Base-by-base conservation (phyloP, 2,113 vertebrate genomes). In the Trochalopteron elliotii region DNA sequence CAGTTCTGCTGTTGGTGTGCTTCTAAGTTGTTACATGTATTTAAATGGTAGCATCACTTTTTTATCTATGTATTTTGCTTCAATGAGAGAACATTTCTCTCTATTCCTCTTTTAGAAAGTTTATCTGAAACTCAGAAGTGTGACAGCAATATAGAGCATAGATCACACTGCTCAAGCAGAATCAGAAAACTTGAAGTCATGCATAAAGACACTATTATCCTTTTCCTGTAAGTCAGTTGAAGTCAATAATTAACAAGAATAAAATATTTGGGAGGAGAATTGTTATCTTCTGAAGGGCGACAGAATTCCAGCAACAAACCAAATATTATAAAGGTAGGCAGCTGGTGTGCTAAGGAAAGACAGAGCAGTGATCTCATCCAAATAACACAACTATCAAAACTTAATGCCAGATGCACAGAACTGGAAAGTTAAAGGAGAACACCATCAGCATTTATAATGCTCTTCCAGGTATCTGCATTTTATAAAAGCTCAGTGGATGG, bases 391-490 rank as follows among this genome's bases (percentile, higher is more conserved):
- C 57, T 42, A 42, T 30, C 16, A 60, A 88, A 83, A 40, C 4
- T n/a, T 67, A 50, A 45, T 10, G 1, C 14, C 7, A 57, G 8
- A 35, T 35, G 8, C 6, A 42, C 21, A 84, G 12, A 35, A 7
- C 16, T 40, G 0, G 9, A 17, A 61, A 61, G 0, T 2, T 6
- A 87, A 5, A 37, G 5, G 4, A 74, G 19, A 60, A 5, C 27
- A 72, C 10, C 11, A 64, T 5, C 16, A 64, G 13, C 53, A 65
- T 61, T 49, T 35, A 39, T 42, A 75, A 40, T 7, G 2, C 16
- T 53, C 9, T 92, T 18, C 5, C 23, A 83, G 63, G 5, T 37
- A 70, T 12, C 37, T 80, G 30, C 50, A 61, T 77, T 80, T 87
- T 65, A 53, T 80, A 67, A 80, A 81, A 60, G 42, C 28, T 85